Evolutionary conservation across 2,888 invertebrate species (phyloP).

Genomic region (Apodemia duryi): DNA sequence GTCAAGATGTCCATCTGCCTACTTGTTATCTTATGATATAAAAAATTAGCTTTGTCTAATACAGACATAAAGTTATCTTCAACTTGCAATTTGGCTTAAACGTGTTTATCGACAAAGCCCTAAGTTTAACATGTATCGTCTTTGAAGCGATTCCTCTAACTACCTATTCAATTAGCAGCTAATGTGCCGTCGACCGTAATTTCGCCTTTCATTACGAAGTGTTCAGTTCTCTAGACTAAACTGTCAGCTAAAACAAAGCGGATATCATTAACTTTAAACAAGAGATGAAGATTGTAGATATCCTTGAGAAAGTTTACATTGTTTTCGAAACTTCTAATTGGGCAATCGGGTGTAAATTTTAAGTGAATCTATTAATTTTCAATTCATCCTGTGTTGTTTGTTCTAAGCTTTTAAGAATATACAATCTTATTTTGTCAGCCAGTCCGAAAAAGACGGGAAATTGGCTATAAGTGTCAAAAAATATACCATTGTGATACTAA

Average conservation of each 20-base stretch:
- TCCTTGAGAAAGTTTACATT: neutral
- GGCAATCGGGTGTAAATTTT: neutral
- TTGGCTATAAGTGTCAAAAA: too few species aligned
- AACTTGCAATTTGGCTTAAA: neutral
- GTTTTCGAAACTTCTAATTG: neutral
- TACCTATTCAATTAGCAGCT: neutral
- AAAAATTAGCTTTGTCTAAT: too few species aligned
- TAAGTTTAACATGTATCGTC: slow-evolving; percentile 4
- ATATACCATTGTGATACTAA: too few species aligned
- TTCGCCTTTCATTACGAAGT: neutral
- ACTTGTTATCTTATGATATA: too few species aligned
- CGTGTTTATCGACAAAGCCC: neutral
- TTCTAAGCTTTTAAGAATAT: too few species aligned
- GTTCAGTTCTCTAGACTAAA: neutral
- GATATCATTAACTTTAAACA: neutral
- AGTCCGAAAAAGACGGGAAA: too few species aligned
- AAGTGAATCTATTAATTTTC: neutral
- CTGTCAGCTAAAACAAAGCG: neutral
- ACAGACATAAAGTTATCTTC: too few species aligned
- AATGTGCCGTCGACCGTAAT: slow-evolving; percentile 1
- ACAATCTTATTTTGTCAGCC: too few species aligned
- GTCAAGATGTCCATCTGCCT: too few species aligned
- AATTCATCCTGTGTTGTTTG: too few species aligned
- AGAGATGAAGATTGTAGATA: neutral
- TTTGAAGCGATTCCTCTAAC: neutral